Base-by-base conservation (phyloP, 2,888 invertebrate species). In the Liopterus haemorrhoidalis region DNA sequence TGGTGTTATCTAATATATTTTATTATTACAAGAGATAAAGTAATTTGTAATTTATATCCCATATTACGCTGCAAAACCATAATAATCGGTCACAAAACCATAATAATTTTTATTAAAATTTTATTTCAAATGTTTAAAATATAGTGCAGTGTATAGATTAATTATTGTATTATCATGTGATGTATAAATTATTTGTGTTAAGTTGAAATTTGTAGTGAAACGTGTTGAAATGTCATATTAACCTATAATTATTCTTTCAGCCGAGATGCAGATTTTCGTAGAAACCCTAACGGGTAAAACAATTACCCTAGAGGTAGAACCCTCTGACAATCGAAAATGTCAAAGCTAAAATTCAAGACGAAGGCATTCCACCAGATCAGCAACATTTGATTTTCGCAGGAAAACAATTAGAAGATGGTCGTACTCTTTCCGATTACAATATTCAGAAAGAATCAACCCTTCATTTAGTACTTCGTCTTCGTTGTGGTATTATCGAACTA, bases 401-500 rank as follows among this genome's bases (percentile, higher is more conserved):
- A 52, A 93, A 93, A 70, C 93, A 94, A 68, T 70, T 94, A 60
- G 92, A 93, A 73, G 93, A 93, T 79, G 93, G 91, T 6, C 83
- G 91, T 51, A 93, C 92, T 14, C 73, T 92, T 2, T 88, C 87
- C 0, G 93, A 94, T 67, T 92, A 92, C 70, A 92, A 92, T 63
- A 92, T 93, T 63, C 92, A 93, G 66, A 91, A 92, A 70, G 92
- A 92, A 69, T 94, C 94, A 0, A 96, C 95, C 5, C 80, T 95
- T 53, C 94, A 95, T 69, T 79, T 90, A 73, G 94, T 95, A 52
- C 78, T 96, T 51, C 86, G 94, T 73, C 81, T 96, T 57, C 81
- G 94, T 67, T 95, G 95, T 77, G 86, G 92, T 72, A 94, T 96
- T 57, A 99, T 99, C 71, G 99, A 99, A 70, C 99, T 99, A 28